A percentile compares a stretch with the other conserved stretches of the same genome.
phyloP scores from a whole-genome alignment of 2,888 invertebrate species.

The Ormyrus rosae region DNA sequence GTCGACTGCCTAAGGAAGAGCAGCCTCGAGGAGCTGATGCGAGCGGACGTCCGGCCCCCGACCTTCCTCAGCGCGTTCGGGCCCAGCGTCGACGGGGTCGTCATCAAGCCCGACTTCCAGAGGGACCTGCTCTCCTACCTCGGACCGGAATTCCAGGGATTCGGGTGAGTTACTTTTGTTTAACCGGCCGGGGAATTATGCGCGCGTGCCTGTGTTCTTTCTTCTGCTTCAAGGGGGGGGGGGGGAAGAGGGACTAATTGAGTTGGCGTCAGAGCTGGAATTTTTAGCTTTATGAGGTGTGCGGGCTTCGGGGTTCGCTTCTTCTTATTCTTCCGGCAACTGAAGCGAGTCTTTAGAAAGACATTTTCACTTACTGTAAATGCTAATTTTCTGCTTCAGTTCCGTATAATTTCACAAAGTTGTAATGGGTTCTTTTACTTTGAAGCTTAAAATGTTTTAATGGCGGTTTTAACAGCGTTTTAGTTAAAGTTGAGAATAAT shows the following conservation, averaged over 20 bases:
- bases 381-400: too few relatives aligned
- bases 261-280: not conserved
- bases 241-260: conserved; percentile 3
- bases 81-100: conserved; percentile 95
- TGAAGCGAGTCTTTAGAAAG: too few relatives aligned
- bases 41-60: conserved; percentile 86
- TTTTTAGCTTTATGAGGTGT: too few relatives aligned
- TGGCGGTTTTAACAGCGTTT: too few relatives aligned
- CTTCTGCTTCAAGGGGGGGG: not conserved
- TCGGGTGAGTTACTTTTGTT: conserved; percentile 64
- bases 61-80: conserved; percentile 92
- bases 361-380: too few relatives aligned
- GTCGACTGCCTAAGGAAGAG: conserved; percentile 90
- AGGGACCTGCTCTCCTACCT: conserved; percentile 87
- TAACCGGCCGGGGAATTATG: conserved; percentile 12
- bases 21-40: conserved; percentile 84
- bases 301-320: too few relatives aligned
- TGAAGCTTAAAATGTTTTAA: too few relatives aligned
- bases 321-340: too few relatives aligned
- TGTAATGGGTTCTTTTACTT: too few relatives aligned
- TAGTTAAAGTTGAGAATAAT: too few relatives aligned
- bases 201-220: conserved; percentile 29
- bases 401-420: too few relatives aligned
- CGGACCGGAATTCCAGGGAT: conserved; percentile 74
- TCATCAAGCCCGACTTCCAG: conserved; percentile 91